Base-by-base conservation (phyloP, 2,113 vertebrate genomes). In the Quiscalus mexicanus region DNA sequence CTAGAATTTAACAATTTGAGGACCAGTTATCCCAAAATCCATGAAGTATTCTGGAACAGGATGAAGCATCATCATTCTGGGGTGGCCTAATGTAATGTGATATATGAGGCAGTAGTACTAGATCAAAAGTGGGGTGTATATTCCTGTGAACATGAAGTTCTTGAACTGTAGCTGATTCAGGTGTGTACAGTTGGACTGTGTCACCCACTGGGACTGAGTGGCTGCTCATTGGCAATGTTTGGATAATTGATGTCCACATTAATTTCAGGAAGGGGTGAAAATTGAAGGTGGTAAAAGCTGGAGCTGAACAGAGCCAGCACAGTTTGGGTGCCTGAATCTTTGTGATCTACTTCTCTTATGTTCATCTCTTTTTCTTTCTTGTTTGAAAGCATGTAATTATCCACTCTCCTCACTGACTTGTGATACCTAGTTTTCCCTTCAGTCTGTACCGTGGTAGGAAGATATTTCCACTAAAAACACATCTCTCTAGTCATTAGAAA, bases 401-500 rank as follows among this genome's bases (percentile, higher is more conserved):
- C 47, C 81, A 33, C 17, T 78, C 3, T 80, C 8, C 23, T 63
- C 0, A 0, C 9, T 8, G 3, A 55, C 67, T 52, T 74, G 63
- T 56, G 63, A 67, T 82, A 47, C 18, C 39, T 71, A 37, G 42
- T 85, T 93, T 96, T 93, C 15, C 33, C 88, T 89, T 90, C 24
- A 63, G 18, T 23, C 35, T 86, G 15, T 77, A 50, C 39, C 4
- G 1, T 23, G 35, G 27, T 73, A 41, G 44, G 82, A 65, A 90
- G 68, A 81, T 76, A 47, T 86, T 89, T 84, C 75, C 86, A 31
- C 78, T 88, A 44, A 56, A 81, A 92, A 52, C 63, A 59, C 35
- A 25, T 63, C 42, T 89, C 37, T 79, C 37, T 37, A 70, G 85
- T 84, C 79, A 33, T 86, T 93, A 88, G 95, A 92, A 97, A 60